phyloP scores from a whole-genome alignment of 2,797 vertebrate species.

The Novumbra hubbsi region DNA sequence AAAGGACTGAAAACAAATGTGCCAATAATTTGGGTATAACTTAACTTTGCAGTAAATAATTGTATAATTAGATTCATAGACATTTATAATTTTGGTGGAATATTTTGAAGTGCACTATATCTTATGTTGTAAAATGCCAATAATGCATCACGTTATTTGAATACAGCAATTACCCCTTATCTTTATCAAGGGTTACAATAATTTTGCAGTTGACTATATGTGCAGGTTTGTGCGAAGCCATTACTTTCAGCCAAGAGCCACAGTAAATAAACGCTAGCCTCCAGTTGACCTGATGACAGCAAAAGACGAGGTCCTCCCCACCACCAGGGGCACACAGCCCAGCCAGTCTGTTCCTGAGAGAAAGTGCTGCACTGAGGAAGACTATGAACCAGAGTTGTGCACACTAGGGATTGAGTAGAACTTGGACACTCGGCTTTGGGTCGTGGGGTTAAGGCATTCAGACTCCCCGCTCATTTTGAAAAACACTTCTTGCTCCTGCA shows the following conservation, averaged over 20 bases:
- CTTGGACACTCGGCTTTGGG: slow-evolving; percentile 96
- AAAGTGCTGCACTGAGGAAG: slow-evolving; percentile 3
- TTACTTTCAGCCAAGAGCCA: slow-evolving; percentile 49
- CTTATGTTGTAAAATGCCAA: too few relatives aligned
- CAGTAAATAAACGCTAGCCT: slow-evolving; percentile 33
- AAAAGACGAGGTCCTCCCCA: slow-evolving; percentile 9
- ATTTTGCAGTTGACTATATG: neutral
- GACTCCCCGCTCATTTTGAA: slow-evolving; percentile 99
- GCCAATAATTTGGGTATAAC: too few relatives aligned
- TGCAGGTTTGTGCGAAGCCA: slow-evolving; percentile 6
- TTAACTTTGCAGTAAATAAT: too few relatives aligned
- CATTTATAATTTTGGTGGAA: too few relatives aligned
- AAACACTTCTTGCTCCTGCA: slow-evolving; percentile 98
- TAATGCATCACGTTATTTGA: neutral
- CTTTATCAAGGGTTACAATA: neutral
- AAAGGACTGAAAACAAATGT: too few relatives aligned
- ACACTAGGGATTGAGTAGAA: slow-evolving; percentile 96
- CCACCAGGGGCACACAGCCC: slow-evolving; percentile 23
- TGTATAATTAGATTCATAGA: too few relatives aligned
- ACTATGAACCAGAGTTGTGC: slow-evolving; percentile 86
- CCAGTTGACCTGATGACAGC: slow-evolving; percentile 16
- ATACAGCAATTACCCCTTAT: neutral
- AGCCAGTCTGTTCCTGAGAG: slow-evolving; percentile 9
- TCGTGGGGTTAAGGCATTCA: slow-evolving; percentile 96
- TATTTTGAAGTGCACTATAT: too few relatives aligned